phyloP scores from a whole-genome alignment of 2,888 invertebrate species.

The Tinea pellionella region DNA sequence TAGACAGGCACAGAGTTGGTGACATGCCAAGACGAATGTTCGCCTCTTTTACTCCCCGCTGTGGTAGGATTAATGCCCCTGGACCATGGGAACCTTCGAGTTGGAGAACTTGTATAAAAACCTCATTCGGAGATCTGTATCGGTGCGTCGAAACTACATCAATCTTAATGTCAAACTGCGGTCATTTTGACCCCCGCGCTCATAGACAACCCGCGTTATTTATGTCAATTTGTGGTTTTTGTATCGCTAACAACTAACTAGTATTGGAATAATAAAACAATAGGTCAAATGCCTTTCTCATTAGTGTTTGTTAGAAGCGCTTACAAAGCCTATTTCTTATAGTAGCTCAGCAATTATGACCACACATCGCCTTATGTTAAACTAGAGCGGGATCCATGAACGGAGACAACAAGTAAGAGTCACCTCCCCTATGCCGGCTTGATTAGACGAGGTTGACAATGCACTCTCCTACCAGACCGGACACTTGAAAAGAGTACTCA shows the following conservation, averaged over 20 bases:
- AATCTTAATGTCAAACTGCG: conserved; percentile 13
- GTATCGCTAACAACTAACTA: background rate
- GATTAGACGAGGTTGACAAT: no score
- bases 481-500: no score
- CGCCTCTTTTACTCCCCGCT: background rate
- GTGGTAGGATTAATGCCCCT: conserved; percentile 5
- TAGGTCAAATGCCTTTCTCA: background rate
- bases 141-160: conserved; percentile 3
- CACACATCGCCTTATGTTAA: no score
- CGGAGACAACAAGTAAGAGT: no score
- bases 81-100: conserved; percentile 5
- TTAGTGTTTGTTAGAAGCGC: no score
- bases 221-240: background rate
- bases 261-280: background rate
- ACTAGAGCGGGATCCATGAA: no score
- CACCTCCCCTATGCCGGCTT: no score
- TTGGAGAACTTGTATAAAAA: conserved; percentile 8
- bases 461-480: no score
- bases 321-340: no score
- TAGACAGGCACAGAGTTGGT: background rate
- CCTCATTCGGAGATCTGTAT: conserved; percentile 6
- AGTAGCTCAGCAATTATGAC: no score
- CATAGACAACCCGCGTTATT: background rate
- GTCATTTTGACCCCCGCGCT: background rate
- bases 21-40: conserved; percentile 12